phyloP scores from a whole-genome alignment of 2,113 vertebrate genomes.

The Dunckerocampus dactyliophorus region DNA sequence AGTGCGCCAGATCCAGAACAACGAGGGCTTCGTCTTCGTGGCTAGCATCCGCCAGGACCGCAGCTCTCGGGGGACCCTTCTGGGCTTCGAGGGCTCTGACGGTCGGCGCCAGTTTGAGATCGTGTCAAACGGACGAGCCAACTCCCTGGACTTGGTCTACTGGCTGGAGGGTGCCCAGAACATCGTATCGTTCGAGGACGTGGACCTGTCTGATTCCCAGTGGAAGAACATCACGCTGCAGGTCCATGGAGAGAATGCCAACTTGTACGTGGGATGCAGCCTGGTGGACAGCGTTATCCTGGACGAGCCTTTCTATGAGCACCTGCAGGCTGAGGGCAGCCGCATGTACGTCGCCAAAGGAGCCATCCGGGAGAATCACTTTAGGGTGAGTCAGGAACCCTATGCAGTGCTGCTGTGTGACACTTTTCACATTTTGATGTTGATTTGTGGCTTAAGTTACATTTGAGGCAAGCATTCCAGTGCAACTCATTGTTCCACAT shows the following conservation, averaged over 20 bases:
- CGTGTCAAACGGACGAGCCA: conserved; percentile 87
- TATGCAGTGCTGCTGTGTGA: neutral
- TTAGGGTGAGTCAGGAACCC: conserved; percentile 77
- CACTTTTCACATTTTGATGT: neutral
- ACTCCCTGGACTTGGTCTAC: conserved; percentile 91
- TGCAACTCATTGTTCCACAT: conserved; percentile 30
- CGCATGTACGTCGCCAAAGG: conserved; percentile 89
- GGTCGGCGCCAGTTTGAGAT: conserved; percentile 87
- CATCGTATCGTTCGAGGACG: conserved; percentile 85
- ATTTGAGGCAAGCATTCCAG: conserved; percentile 23
- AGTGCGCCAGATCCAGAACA: conserved; percentile 72
- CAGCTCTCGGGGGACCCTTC: conserved; percentile 81
- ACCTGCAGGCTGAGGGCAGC: conserved; percentile 77
- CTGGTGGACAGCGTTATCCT: conserved; percentile 89
- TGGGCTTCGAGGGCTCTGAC: conserved; percentile 80
- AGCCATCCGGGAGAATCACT: conserved; percentile 85
- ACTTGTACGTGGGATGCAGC: conserved; percentile 87
- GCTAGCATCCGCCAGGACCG: conserved; percentile 88
- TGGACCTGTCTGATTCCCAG: conserved; percentile 89
- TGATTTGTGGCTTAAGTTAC: neutral
- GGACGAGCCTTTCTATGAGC: conserved; percentile 93
- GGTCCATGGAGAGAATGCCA: conserved; percentile 83
- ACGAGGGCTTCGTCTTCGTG: conserved; percentile 89
- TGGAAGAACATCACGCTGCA: conserved; percentile 96
- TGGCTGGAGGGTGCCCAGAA: conserved; percentile 83